These are phyloP conservation scores for Setipinna tenuifilis DNA, from an alignment of 2,797 vertebrate species.

Conservation along the genomic window DNA sequence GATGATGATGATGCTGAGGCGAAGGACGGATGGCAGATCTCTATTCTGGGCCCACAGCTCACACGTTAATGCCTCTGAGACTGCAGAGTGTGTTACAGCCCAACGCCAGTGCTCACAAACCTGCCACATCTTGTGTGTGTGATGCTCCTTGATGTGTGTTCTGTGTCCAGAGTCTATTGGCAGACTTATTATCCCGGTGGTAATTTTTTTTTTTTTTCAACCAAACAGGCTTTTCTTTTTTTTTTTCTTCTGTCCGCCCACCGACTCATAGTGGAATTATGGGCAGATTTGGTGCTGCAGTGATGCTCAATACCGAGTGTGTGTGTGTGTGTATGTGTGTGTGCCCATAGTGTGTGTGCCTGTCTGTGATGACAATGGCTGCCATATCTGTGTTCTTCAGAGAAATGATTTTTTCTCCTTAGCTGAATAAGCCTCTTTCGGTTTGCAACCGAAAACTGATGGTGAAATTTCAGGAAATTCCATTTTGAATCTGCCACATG, in stretches of 20 bases:
- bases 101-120: background rate
- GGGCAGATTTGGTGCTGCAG: background rate
- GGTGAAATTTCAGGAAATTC: background rate
- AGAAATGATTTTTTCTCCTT: background rate
- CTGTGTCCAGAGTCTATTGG: background rate
- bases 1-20: background rate
- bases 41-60: background rate
- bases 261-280: background rate
- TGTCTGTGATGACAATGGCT: background rate
- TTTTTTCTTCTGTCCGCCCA: too few species aligned
- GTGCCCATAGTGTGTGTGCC: background rate
- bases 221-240: background rate
- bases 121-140: too few species aligned
- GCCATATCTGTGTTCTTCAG: background rate
- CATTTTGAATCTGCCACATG: background rate
- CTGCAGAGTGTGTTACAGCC: background rate
- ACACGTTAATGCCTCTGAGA: conserved; percentile 4
- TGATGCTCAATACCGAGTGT: background rate
- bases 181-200: background rate
- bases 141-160: background rate
- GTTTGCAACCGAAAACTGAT: background rate
- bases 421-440: background rate
- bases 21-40: background rate
- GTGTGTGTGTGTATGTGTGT: background rate
- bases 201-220: background rate